Percentiles rank a stretch among this genome's conserved stretches.
These are phyloP conservation scores for Agelaius tricolor DNA, from an alignment of 2,113 vertebrate species.

Conservation along the genomic window DNA sequence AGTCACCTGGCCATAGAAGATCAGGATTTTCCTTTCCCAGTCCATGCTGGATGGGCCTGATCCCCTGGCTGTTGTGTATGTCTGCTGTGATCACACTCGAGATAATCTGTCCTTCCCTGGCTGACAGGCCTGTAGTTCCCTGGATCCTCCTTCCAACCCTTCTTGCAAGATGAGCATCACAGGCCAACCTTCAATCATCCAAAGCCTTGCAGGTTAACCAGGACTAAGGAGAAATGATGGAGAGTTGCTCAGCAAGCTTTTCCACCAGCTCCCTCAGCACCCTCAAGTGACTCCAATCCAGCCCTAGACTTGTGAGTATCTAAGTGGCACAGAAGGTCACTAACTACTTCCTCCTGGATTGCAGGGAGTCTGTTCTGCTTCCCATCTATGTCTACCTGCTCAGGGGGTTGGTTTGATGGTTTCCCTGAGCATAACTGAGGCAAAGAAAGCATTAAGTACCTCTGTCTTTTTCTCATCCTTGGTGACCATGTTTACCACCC, in stretches of 20 bases:
- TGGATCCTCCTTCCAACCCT: not conserved
- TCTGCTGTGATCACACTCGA: accelerated
- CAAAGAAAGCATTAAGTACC: not conserved
- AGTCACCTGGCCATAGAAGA: not conserved
- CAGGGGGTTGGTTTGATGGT: not conserved
- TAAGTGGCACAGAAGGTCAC: not conserved
- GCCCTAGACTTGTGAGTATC: not conserved
- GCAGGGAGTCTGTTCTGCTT: not conserved
- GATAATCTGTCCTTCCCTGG: not conserved
- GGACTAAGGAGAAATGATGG: not conserved
- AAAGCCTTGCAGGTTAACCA: not conserved
- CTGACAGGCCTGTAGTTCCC: not conserved
- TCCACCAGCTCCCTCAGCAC: not conserved
- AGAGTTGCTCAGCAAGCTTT: not conserved
- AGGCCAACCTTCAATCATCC: not conserved
- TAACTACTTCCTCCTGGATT: not conserved
- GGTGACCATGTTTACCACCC: not conserved
- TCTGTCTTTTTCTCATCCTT: not conserved
- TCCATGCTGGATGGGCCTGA: too few relatives aligned
- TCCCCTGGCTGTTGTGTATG: not conserved
- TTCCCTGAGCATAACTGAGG: not conserved
- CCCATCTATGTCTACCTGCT: not conserved
- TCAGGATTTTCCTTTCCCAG: not conserved
- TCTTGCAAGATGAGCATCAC: not conserved
- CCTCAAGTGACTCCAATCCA: not conserved